phyloP scores from a whole-genome alignment of 2,113 vertebrate species.

The Numenius arquata region DNA sequence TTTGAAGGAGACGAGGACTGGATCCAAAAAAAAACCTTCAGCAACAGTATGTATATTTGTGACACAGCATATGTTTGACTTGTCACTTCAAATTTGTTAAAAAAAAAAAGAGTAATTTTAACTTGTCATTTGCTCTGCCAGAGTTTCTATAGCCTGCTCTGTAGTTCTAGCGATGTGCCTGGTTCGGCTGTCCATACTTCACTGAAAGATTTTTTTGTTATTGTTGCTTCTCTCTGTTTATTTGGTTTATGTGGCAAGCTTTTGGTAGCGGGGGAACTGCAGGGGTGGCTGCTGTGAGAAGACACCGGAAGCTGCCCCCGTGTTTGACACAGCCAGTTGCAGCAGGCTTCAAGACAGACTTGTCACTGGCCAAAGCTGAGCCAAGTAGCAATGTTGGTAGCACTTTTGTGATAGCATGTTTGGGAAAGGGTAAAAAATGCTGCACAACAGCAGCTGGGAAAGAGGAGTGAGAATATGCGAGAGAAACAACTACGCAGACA shows the following conservation, averaged over 20 bases:
- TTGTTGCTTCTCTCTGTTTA: not conserved
- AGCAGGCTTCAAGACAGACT: not conserved
- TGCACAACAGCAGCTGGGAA: not conserved
- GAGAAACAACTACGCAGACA: not conserved
- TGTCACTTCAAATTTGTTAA: not conserved
- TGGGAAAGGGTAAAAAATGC: not conserved
- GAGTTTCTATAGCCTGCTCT: not conserved
- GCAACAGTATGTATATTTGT: not conserved
- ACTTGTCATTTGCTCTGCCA: not conserved
- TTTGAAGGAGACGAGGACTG: not conserved
- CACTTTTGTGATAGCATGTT: not conserved
- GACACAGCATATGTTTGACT: constrained; percentile 6
- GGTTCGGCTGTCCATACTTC: not conserved
- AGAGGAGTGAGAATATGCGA: not conserved
- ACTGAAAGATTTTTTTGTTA: not conserved
- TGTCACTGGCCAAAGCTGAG: not conserved
- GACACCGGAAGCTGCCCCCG: not conserved
- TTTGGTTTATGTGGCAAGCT: not conserved
- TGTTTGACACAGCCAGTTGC: not conserved
- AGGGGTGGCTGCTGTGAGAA: not conserved
- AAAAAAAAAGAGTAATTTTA: not conserved
- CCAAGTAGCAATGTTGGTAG: fast-evolving
- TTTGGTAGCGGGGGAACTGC: fast-evolving
- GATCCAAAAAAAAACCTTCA: not conserved
- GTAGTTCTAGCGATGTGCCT: not conserved